phyloP scores from a whole-genome alignment of 2,113 vertebrate species.

The Zapornia atra region DNA sequence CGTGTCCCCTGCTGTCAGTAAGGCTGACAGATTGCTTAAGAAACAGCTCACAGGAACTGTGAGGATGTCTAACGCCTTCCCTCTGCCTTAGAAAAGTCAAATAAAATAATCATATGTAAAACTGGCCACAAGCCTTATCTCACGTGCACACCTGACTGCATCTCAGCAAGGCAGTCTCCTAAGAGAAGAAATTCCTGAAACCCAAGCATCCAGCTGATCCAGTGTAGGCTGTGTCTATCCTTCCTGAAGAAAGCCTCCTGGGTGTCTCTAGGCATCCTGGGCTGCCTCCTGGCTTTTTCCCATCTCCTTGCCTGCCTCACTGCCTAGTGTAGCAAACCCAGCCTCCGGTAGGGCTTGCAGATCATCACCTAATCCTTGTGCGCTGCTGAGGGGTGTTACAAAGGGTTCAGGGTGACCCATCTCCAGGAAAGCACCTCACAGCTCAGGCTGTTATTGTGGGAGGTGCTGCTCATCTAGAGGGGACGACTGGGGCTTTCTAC shows the following conservation, averaged over 20 bases:
- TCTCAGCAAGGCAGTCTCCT: neutral
- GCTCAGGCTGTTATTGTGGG: fast-evolving
- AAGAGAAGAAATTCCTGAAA: neutral
- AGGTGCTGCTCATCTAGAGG: neutral
- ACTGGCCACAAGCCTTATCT: neutral
- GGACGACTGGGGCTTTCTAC: neutral
- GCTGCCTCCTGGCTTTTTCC: neutral
- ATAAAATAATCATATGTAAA: neutral
- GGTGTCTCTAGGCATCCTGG: neutral
- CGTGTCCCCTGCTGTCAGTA: neutral
- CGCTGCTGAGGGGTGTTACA: neutral
- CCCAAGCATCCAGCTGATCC: neutral
- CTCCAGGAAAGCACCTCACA: neutral
- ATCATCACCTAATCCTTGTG: neutral
- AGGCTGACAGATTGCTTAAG: neutral
- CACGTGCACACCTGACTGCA: neutral
- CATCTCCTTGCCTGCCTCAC: fast-evolving
- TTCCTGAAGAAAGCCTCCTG: neutral
- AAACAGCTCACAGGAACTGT: neutral
- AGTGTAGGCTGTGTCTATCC: neutral
- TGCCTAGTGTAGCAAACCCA: neutral
- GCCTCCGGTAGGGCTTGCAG: neutral
- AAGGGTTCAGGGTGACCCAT: neutral
- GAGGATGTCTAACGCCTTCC: conserved; percentile 6
- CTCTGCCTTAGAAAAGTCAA: neutral